A percentile compares a stretch with the other conserved stretches of the same genome.
Evolutionary conservation across 2,797 vertebrate genomes (phyloP).

Genomic region (Lagodon rhomboides): DNA sequence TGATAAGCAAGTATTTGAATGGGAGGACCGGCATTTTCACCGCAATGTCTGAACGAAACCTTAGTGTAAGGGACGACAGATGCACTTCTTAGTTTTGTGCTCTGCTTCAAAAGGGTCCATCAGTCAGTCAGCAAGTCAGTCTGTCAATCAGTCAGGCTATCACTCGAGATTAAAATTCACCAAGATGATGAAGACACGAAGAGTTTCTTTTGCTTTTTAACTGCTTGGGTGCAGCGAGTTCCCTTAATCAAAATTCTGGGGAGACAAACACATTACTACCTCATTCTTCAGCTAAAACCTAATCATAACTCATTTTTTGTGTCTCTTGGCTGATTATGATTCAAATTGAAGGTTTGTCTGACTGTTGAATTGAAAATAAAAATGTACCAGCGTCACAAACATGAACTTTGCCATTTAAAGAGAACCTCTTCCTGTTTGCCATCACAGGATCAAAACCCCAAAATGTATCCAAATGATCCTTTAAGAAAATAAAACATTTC

Average conservation of each 20-base stretch:
- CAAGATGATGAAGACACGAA: not conserved
- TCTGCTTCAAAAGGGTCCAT: not conserved
- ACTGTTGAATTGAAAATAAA: constrained; percentile 1
- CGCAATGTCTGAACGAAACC: no score
- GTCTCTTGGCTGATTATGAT: not conserved
- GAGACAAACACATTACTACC: not conserved
- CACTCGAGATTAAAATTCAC: not conserved
- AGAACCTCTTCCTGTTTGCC: not conserved
- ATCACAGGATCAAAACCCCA: not conserved
- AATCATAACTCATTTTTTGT: not conserved
- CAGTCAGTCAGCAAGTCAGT: not conserved
- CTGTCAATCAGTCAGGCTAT: no score
- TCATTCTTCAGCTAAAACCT: not conserved
- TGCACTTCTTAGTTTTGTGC: not conserved
- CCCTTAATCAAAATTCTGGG: not conserved
- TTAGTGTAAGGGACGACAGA: not conserved
- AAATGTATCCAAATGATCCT: not conserved
- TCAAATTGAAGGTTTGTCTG: not conserved
- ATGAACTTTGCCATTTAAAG: not conserved
- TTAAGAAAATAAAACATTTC: not conserved
- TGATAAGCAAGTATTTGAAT: no score
- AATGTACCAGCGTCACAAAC: not conserved
- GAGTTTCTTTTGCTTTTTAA: not conserved
- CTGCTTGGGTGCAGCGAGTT: not conserved
- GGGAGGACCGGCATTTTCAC: no score